Base-by-base conservation (phyloP, 2,888 invertebrate species). In the Malachius bipustulatus region DNA sequence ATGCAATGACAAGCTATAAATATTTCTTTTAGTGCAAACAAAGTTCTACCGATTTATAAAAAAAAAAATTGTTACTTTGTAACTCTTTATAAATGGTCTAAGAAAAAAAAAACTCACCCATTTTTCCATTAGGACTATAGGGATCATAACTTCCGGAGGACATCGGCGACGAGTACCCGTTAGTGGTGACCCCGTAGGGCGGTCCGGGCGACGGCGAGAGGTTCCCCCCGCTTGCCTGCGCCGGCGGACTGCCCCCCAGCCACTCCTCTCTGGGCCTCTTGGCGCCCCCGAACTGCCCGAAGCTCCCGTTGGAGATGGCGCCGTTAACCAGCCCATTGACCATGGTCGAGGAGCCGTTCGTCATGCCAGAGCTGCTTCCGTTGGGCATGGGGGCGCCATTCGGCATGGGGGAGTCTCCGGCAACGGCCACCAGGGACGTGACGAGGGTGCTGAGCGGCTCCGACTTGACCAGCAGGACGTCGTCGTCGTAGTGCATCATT, bases 101-200 rank as follows among this genome's bases (percentile, higher is more conserved):
- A n/a, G n/a, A n/a, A n/a, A n/a, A n/a, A n/a, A n/a, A n/a, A n/a
- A n/a, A n/a, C 82, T 77, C 52, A 85, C 87, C 83, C 71, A 82
- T 75, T 73, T 85, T 87, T 55, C 83, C 84, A 64, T 82, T 84
- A 46, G 87, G 87, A 67, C 85, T 87, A 63, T 87, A 87, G 2
- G 85, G 84, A 51, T 87, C 87, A 67, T 87, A 88, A 73, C 85
- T 87, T 62, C 84, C 78, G 11, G 83, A 80, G 35, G 84, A 85
- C 69, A 85, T 75, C 12, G 87, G 85, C 47, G 85, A 85, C 34
- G 84, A 80, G 62, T 85, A 88, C 36, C 87, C 87, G 53, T 83
- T 82, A 56, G 73, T 75, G 46, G 72, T 70, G 39, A 59, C 57
- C 19, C 63, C 61, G 55, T 69, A 73, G 14, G 63, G 70, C 8